Percentiles rank a stretch among this genome's conserved stretches.
phyloP scores from a whole-genome alignment of 2,113 vertebrate species.

The Paramormyrops kingsleyae region DNA sequence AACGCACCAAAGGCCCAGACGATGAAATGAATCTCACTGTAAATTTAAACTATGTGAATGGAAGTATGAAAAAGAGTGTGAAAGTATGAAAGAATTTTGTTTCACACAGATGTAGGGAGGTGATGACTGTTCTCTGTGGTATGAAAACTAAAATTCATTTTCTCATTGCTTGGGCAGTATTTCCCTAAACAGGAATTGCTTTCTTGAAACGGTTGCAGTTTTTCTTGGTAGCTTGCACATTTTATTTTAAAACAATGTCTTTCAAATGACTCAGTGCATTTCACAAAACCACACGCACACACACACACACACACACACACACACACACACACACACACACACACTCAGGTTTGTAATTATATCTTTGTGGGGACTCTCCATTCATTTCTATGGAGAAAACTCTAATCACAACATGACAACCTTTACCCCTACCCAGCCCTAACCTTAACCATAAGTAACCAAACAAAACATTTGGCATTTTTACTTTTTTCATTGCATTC shows the following conservation, averaged over 20 bases:
- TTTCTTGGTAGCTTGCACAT: background rate
- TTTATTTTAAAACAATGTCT: background rate
- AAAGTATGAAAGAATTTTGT: background rate
- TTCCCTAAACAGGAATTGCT: background rate
- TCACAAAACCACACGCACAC: background rate
- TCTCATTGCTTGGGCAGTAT: background rate
- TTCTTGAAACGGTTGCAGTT: background rate
- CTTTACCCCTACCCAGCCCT: no score
- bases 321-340: background rate
- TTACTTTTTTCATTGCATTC: no score
- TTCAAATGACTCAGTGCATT: background rate
- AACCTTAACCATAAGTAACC: no score
- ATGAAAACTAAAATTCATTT: background rate
- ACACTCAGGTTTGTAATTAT: no score
- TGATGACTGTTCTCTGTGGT: background rate
- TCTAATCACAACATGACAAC: no score
- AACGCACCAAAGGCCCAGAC: background rate
- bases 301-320: background rate
- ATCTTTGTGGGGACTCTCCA: no score
- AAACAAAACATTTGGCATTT: no score
- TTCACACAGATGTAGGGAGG: background rate
- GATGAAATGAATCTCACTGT: background rate
- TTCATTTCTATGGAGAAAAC: no score
- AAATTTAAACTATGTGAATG: background rate
- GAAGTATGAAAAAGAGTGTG: no score